Percentiles rank a stretch among this genome's conserved stretches.
phyloP scores from a whole-genome alignment of 2,113 vertebrate genomes.

The Oncorhynchus keta region DNA sequence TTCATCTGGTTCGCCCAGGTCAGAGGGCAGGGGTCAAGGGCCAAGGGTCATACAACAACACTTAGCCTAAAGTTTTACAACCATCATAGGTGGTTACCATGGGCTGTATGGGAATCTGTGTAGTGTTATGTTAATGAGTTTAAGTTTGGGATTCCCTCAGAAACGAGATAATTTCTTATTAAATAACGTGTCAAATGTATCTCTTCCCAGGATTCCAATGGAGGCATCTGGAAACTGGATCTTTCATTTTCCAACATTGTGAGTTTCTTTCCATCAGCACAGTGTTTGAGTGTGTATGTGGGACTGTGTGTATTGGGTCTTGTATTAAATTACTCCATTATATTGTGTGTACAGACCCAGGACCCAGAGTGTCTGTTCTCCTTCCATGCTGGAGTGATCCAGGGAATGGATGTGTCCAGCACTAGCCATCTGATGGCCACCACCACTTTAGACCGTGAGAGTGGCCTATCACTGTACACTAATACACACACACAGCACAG shows the following conservation, averaged over 20 bases:
- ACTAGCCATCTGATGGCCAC: slow-evolving; percentile 88
- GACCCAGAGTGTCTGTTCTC: slow-evolving; percentile 85
- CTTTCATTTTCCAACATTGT: slow-evolving; percentile 89
- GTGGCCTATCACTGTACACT: background rate
- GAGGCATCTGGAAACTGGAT: slow-evolving; percentile 94
- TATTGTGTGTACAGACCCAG: slow-evolving; percentile 72
- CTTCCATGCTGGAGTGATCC: slow-evolving; percentile 83
- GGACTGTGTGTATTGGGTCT: background rate
- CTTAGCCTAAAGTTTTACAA: background rate
- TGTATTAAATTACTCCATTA: background rate
- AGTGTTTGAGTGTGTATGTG: slow-evolving; percentile 2
- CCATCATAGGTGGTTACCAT: no score
- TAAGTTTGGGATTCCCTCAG: no score
- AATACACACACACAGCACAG: slow-evolving; percentile 12
- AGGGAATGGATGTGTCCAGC: slow-evolving; percentile 81
- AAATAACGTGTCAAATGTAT: background rate
- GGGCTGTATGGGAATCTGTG: no score
- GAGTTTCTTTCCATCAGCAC: slow-evolving; percentile 47
- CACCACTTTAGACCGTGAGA: slow-evolving; percentile 83
- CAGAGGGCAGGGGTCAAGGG: slow-evolving; percentile 19
- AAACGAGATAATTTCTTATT: no score
- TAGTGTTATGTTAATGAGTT: no score
- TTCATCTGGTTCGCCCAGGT: slow-evolving; percentile 94
- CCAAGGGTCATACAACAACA: slow-evolving; percentile 1
- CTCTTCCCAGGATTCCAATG: slow-evolving; percentile 81